phyloP scores from a whole-genome alignment of 2,113 vertebrate species.

The Lophura nycthemera region DNA sequence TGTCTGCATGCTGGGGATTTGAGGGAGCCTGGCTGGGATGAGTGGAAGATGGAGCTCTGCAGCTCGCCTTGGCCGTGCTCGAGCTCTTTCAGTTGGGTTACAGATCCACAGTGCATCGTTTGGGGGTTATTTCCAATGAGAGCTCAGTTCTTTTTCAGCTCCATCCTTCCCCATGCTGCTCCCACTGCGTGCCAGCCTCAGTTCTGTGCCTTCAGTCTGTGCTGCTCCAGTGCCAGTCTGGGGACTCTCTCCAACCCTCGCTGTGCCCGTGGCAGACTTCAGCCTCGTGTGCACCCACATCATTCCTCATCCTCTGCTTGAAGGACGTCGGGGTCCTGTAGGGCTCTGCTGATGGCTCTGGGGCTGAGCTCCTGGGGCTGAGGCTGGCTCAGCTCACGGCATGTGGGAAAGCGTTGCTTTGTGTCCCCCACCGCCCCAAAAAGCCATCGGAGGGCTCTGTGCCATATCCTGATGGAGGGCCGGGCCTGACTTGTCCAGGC shows the following conservation, averaged over 20 bases:
- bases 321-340: too few relatives aligned
- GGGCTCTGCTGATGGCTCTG: background rate
- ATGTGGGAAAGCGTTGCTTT: fast-evolving
- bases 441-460: background rate
- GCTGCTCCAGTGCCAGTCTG: fast-evolving
- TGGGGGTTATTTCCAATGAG: background rate
- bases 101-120: fast-evolving
- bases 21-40: too few relatives aligned
- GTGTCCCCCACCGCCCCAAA: fast-evolving
- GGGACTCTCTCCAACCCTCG: fast-evolving
- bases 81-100: too few relatives aligned
- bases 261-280: fast-evolving
- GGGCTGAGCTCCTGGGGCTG: fast-evolving
- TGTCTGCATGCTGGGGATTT: fast-evolving
- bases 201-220: fast-evolving
- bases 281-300: background rate
- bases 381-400: background rate
- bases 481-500: background rate
- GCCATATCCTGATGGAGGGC: background rate
- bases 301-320: fast-evolving
- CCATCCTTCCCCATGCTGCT: background rate
- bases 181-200: background rate
- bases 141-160: background rate
- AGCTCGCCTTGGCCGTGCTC: too few relatives aligned
- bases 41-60: background rate